These are phyloP conservation scores for Helicolenus hilgendorfi DNA, from an alignment of 2,797 vertebrate species.

Conservation along the genomic window DNA sequence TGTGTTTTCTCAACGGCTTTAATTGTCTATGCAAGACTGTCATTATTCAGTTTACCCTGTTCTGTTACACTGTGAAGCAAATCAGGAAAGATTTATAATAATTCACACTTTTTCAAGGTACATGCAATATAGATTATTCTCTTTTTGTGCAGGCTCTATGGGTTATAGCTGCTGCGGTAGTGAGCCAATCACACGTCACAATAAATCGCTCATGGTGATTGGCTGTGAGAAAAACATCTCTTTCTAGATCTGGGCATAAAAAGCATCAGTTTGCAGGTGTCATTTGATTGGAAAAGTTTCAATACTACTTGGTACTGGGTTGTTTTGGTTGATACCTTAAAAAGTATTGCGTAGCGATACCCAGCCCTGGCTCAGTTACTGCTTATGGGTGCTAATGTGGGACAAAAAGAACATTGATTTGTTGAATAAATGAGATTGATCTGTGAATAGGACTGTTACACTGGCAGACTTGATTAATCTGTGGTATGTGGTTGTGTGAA, in stretches of 20 bases:
- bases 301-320: too few relatives aligned
- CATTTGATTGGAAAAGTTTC: too few relatives aligned
- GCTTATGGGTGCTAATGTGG: background rate
- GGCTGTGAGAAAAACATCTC: too few relatives aligned
- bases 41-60: slow-evolving; percentile 21
- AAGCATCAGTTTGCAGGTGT: too few relatives aligned
- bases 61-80: slow-evolving; percentile 60
- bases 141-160: too few relatives aligned
- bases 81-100: slow-evolving; percentile 12
- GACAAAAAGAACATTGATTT: background rate
- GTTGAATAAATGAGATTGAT: background rate
- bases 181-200: too few relatives aligned
- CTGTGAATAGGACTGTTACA: slow-evolving; percentile 20
- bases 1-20: background rate
- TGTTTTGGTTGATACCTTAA: too few relatives aligned
- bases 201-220: too few relatives aligned
- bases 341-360: too few relatives aligned
- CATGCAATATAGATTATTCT: background rate
- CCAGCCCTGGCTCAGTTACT: background rate
- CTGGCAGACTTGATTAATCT: slow-evolving; percentile 4
- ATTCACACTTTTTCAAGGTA: slow-evolving; percentile 4
- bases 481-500: slow-evolving; percentile 10
- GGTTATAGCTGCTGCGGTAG: too few relatives aligned
- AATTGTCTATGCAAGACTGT: slow-evolving; percentile 59
- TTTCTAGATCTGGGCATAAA: too few relatives aligned